phyloP scores from a whole-genome alignment of 2,888 invertebrate genomes.

The Geophilus truncorum region DNA sequence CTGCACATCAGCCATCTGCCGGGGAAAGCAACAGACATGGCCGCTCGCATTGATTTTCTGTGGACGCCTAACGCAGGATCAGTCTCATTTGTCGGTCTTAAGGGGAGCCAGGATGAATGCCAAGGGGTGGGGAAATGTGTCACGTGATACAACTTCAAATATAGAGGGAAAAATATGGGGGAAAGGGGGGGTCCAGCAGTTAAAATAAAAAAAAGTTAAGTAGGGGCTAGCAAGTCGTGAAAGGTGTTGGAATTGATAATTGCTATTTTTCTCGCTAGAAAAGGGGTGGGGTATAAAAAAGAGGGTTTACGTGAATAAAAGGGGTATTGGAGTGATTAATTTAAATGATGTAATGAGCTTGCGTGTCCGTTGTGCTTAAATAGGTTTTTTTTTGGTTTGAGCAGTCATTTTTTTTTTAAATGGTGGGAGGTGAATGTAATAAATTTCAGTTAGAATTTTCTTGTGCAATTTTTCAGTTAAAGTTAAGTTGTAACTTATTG shows the following conservation, averaged over 20 bases:
- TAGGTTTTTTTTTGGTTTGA: not conserved
- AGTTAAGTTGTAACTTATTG: not conserved
- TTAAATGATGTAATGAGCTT: not conserved
- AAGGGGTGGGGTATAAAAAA: not conserved
- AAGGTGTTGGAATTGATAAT: conserved; percentile 15
- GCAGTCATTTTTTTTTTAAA: not conserved
- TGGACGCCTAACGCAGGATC: conserved; percentile 13
- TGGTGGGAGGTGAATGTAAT: not conserved
- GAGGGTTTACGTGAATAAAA: not conserved
- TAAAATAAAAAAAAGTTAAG: not conserved
- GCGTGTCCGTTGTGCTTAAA: not conserved
- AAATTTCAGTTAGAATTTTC: not conserved
- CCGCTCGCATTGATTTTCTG: conserved; percentile 25
- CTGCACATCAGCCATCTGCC: conserved; percentile 27
- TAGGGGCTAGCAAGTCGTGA: not conserved
- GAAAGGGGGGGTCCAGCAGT: not conserved
- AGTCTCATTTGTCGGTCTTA: conserved; percentile 27
- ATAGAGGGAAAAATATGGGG: not conserved
- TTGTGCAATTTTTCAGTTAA: not conserved
- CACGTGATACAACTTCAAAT: conserved; percentile 20
- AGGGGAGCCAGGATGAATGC: conserved; percentile 22
- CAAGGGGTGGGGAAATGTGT: conserved; percentile 17
- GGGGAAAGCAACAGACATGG: conserved; percentile 25
- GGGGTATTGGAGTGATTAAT: conserved; percentile 5
- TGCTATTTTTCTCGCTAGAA: not conserved